A percentile compares a stretch with the other conserved stretches of the same genome.
These are phyloP conservation scores for Nebria ingens DNA, from an alignment of 1,140 invertebrate genomes.

Conservation along the genomic window DNA sequence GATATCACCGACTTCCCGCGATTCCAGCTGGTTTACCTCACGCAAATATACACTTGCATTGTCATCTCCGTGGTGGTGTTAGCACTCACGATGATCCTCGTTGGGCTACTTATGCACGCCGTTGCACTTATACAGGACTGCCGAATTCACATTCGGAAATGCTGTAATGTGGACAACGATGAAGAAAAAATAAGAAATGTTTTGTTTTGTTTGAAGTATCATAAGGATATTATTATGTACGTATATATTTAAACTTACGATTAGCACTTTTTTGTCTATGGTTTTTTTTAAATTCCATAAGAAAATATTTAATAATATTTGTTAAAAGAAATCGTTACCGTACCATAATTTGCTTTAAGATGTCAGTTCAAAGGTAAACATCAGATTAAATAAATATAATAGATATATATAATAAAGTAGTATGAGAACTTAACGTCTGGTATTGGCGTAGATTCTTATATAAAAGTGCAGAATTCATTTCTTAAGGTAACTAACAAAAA, in stretches of 20 bases:
- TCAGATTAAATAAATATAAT: too few species aligned
- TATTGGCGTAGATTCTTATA: too few species aligned
- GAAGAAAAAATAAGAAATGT: slow-evolving; percentile 9
- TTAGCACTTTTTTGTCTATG: too few species aligned
- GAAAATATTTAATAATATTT: too few species aligned
- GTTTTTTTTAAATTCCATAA: too few species aligned
- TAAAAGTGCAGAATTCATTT: too few species aligned
- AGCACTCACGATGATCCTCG: slow-evolving; percentile 22
- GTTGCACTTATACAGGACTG: slow-evolving; percentile 21
- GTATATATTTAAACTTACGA: slow-evolving; percentile 5
- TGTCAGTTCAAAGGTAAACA: too few species aligned
- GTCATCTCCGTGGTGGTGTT: slow-evolving; percentile 22
- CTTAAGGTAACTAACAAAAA: too few species aligned
- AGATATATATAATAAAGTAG: too few species aligned
- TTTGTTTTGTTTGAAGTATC: slow-evolving; percentile 19
- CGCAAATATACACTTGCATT: slow-evolving; percentile 21
- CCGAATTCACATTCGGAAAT: slow-evolving; percentile 13
- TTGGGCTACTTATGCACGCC: slow-evolving; percentile 23
- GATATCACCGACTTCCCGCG: slow-evolving; percentile 19
- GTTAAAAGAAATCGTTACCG: too few species aligned
- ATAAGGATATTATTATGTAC: slow-evolving; percentile 24
- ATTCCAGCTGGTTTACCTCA: slow-evolving; percentile 22
- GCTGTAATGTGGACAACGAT: slow-evolving; percentile 13
- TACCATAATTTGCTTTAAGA: too few species aligned
- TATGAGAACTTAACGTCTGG: too few species aligned